Base-by-base conservation (phyloP, 37 sponge, comb jelly and placozoan genomes). In the Amphimedon queenslandica region DNA sequence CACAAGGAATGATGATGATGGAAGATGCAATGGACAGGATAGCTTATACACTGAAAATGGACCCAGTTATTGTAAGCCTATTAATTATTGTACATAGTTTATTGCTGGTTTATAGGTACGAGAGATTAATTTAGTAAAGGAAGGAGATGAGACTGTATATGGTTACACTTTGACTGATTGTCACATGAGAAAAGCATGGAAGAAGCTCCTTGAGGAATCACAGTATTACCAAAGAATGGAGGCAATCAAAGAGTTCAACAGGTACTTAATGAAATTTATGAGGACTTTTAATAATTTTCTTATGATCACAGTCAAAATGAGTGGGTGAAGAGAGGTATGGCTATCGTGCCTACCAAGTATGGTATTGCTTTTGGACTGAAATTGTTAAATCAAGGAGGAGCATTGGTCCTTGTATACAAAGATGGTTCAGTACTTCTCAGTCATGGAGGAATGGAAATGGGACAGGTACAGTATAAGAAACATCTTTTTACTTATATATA, bases 401-500 rank as follows among this genome's bases (percentile, higher is more conserved):
- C 95, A 13, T 64, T 94, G 40, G 82, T 94, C 8, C 82, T 76
- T 38, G 77, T 90, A 32, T 83, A 87, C 69, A 87, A 71, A 32
- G 95, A 94, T 57, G 95, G 95, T 25, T 78, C 84, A 39, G 85
- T 94, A 3, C 74, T 90, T 25, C 43, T 94, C 40, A 77, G 85
- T 30, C 95, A 94, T 68, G 95, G 95, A 37, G 95, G 95, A n/a
- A 70, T 79, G 47, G 95, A 94, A 69, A 94, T 94, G 88, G 95
- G 95, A 33, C 95, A 60, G 28, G 61, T 60, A 60, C 8, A 25
- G 5, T 60, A 6, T n/a, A 6, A 6, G 8, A 60, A 6, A 60
- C 27, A n/a, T 11, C 27, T n/a, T 11, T 11, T 60, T 25, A 60
- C 5, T 60, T 25, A 11, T 60, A 60, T 5, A 25, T 60, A n/a